Conservation (phyloP, 64 coral and sea anemone genomes). For the Montipora efflorescens region DNA sequence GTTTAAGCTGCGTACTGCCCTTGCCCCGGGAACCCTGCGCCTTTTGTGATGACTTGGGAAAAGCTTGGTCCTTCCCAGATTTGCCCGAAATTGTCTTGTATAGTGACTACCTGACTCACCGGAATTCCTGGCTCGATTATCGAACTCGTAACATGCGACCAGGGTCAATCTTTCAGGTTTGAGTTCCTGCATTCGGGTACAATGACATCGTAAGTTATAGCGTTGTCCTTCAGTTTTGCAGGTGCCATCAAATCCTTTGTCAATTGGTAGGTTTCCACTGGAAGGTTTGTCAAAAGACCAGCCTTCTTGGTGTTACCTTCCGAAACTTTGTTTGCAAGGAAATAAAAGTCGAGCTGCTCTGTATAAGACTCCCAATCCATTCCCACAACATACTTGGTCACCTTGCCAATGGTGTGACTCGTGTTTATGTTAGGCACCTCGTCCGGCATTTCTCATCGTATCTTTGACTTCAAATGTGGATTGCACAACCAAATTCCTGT, state of each 20-base stretch:
- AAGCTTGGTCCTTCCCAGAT: slow-evolving; percentile 43
- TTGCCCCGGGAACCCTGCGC: background rate
- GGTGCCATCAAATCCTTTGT: slow-evolving; percentile 53
- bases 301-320: slow-evolving; percentile 45
- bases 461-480: background rate
- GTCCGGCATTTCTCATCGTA: background rate
- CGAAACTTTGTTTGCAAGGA: background rate
- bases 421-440: background rate
- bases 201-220: slow-evolving; percentile 43
- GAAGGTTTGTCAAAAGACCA: slow-evolving; percentile 30
- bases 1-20: background rate
- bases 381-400: slow-evolving; percentile 33
- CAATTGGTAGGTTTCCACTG: slow-evolving; percentile 35
- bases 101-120: slow-evolving; percentile 52
- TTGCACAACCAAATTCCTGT: background rate
- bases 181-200: slow-evolving; percentile 38
- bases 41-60: background rate
- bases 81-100: slow-evolving; percentile 65
- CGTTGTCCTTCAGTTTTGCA: background rate
- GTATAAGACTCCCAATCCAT: slow-evolving; percentile 41
- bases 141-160: slow-evolving; percentile 70
- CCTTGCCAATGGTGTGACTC: background rate
- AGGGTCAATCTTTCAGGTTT: slow-evolving; percentile 60
- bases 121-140: slow-evolving; percentile 54
- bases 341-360: slow-evolving; percentile 23